Percentiles rank a stretch among this genome's conserved stretches.
phyloP scores from a whole-genome alignment of 2,888 invertebrate genomes.

The Andrena marginata region DNA sequence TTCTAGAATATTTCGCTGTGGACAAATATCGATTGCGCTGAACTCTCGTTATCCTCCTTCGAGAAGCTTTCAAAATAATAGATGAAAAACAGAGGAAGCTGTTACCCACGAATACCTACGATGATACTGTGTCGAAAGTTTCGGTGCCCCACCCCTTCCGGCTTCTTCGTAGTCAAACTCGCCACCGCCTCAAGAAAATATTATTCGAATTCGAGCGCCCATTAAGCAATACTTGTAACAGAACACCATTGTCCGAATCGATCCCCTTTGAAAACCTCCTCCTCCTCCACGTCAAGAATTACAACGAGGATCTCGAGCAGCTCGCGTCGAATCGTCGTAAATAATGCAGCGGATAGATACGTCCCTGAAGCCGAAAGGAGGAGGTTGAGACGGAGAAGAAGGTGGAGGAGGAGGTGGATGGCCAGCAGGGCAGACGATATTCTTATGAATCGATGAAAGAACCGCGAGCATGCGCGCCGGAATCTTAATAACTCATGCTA shows the following conservation, averaged over 20 bases:
- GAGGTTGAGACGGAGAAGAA: constrained; percentile 48
- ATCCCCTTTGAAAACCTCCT: background rate
- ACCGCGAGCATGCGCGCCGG: constrained; percentile 82
- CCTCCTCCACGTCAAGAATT: constrained; percentile 1
- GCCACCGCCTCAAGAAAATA: no score
- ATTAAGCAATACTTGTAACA: no score
- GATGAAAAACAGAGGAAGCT: no score
- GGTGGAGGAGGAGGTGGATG: constrained; percentile 59
- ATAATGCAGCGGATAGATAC: constrained; percentile 61
- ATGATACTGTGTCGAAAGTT: no score
- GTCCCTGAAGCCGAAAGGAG: constrained; percentile 61
- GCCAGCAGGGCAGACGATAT: constrained; percentile 77
- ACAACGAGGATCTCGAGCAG: constrained; percentile 14
- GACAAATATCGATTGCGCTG: constrained; percentile 18
- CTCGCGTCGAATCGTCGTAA: constrained; percentile 33
- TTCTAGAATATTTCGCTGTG: constrained; percentile 20
- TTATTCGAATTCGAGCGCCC: no score
- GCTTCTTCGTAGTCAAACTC: no score
- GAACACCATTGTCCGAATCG: background rate
- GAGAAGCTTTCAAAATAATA: no score
- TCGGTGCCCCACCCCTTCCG: no score
- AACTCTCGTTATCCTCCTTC: background rate
- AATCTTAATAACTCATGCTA: constrained; percentile 83
- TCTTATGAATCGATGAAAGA: constrained; percentile 84
- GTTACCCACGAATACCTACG: no score